These are phyloP conservation scores for Limnephilus auricula DNA, from an alignment of 2,888 invertebrate species.

Conservation along the genomic window DNA sequence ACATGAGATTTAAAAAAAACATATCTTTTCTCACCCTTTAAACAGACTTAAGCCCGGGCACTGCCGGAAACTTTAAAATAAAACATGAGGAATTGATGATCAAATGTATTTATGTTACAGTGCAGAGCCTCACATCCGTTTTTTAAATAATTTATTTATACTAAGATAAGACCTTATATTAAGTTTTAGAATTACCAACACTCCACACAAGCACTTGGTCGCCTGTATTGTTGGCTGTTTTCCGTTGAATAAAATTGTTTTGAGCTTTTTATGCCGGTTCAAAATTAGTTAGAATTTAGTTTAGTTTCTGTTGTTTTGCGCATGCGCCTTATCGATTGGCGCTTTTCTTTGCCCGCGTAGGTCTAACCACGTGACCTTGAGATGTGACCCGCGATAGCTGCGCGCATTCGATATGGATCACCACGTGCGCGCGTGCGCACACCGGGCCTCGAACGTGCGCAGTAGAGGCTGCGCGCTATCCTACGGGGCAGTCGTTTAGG, in stretches of 20 bases:
- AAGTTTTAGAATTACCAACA: no score
- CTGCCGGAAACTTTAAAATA: no score
- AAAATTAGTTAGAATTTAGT: neutral
- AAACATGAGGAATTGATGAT: no score
- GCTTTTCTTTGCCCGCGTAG: constrained; percentile 41
- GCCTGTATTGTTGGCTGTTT: no score
- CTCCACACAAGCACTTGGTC: no score
- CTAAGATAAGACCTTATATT: no score
- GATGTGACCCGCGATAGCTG: constrained; percentile 61
- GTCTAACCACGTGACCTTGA: constrained; percentile 53
- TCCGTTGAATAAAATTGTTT: neutral
- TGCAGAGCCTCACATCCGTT: no score
- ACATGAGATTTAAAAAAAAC: no score
- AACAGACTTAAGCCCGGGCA: no score
- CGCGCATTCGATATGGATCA: constrained; percentile 55
- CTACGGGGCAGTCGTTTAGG: neutral
- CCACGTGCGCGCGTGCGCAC: constrained; percentile 61
- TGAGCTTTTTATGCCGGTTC: neutral
- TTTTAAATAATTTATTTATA: no score
- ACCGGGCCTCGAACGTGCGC: constrained; percentile 22
- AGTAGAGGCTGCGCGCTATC: neutral
- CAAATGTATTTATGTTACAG: no score
- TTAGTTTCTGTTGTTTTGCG: neutral
- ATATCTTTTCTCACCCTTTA: no score
- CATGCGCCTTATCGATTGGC: constrained; percentile 28